phyloP scores from a whole-genome alignment of 2,888 invertebrate genomes.

The Yponomeuta evonymella region DNA sequence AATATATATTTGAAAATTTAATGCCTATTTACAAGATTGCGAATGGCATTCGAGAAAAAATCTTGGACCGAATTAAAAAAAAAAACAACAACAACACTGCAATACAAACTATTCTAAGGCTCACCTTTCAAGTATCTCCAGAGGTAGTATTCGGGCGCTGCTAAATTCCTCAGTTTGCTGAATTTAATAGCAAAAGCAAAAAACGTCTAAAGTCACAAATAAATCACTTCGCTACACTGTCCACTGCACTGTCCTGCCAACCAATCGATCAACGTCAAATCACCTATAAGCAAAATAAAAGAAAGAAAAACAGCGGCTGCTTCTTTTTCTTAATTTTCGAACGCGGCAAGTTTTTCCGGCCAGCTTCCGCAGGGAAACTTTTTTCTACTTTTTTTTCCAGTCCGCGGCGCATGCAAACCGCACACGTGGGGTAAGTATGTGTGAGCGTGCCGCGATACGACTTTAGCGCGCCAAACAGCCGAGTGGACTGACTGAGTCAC shows the following conservation, averaged over 20 bases:
- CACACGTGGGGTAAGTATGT: constrained; percentile 51
- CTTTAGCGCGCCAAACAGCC: constrained; percentile 66
- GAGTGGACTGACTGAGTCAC: constrained; percentile 63
- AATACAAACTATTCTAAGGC: constrained; percentile 21
- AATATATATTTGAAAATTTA: too few relatives aligned
- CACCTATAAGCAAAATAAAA: constrained; percentile 25
- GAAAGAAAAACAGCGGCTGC: constrained; percentile 24
- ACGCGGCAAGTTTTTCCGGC: neutral
- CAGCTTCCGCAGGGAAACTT: constrained; percentile 4
- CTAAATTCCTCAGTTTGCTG: constrained; percentile 68
- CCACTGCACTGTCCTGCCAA: constrained; percentile 40
- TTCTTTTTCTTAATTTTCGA: constrained; percentile 18
- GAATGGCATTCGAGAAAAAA: constrained; percentile 18
- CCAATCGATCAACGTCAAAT: constrained; percentile 29
- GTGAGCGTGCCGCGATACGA: constrained; percentile 43
- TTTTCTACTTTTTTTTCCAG: neutral
- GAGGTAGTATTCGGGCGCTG: constrained; percentile 57
- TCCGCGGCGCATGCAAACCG: constrained; percentile 19
- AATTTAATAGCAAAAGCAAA: constrained; percentile 30
- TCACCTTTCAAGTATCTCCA: constrained; percentile 71
- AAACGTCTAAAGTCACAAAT: constrained; percentile 49
- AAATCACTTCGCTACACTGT: constrained; percentile 53
- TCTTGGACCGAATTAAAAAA: constrained; percentile 49
- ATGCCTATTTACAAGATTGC: too few relatives aligned
- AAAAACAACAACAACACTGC: constrained; percentile 20